phyloP scores from a whole-genome alignment of 2,797 vertebrate genomes.

The Catharus ustulatus region DNA sequence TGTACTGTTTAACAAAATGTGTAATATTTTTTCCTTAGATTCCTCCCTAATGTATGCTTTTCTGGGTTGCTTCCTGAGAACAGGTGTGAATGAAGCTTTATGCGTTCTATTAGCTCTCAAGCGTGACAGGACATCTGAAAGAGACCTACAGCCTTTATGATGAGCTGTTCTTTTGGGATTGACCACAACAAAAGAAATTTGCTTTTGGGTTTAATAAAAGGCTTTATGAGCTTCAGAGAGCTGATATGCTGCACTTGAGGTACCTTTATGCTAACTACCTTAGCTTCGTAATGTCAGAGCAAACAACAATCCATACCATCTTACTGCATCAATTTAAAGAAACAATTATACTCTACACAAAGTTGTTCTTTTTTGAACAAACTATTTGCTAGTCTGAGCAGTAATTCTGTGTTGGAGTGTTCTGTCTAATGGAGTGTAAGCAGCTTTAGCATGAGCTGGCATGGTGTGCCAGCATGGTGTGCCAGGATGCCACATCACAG shows the following conservation, averaged over 20 bases:
- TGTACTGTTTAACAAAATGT: not conserved
- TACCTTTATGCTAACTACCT: not conserved
- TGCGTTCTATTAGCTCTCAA: not conserved
- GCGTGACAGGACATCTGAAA: not conserved
- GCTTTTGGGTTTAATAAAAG: not conserved
- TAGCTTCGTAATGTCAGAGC: not conserved
- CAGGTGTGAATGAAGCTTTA: not conserved
- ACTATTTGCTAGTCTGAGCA: not conserved
- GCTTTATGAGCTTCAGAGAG: not conserved
- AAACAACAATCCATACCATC: not conserved
- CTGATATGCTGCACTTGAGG: not conserved
- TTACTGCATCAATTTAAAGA: not conserved
- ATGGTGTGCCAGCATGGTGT: too few species aligned
- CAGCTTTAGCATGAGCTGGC: not conserved
- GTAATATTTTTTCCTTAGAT: not conserved
- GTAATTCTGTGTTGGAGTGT: not conserved
- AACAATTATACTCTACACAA: not conserved
- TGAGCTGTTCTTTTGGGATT: not conserved
- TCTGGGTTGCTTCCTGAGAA: not conserved
- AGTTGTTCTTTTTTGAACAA: not conserved
- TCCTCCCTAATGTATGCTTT: not conserved
- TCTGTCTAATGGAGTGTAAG: not conserved
- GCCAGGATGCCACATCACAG: not conserved
- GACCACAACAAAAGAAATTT: not conserved
- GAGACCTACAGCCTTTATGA: not conserved